These are phyloP conservation scores for Pachypanchax playfairii DNA, from an alignment of 2,113 vertebrate genomes.

Conservation along the genomic window DNA sequence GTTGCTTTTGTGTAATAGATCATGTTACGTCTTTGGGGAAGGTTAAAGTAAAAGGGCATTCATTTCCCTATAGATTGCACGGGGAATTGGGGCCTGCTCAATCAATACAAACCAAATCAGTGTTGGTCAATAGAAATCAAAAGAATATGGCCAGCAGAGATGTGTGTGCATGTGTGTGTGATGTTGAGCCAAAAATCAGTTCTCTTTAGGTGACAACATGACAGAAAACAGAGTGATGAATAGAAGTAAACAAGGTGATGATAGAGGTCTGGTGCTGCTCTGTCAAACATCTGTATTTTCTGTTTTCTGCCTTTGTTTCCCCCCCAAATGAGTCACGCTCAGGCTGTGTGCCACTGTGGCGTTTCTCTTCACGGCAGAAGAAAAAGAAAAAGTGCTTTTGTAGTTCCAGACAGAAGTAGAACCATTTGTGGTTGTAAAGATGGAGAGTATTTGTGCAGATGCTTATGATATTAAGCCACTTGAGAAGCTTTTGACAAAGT, in stretches of 20 bases:
- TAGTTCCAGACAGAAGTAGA: conserved; percentile 20
- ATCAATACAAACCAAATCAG: conserved; percentile 77
- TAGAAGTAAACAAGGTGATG: conserved; percentile 29
- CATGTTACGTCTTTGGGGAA: conserved; percentile 57
- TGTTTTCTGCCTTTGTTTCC: conserved; percentile 26
- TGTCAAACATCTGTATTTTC: conserved; percentile 35
- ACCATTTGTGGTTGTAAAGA: conserved; percentile 47
- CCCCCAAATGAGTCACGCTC: conserved; percentile 23
- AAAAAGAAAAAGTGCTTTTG: conserved; percentile 28
- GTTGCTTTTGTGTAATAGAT: conserved; percentile 50
- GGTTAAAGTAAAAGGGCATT: conserved; percentile 70
- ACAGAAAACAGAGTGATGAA: conserved; percentile 15
- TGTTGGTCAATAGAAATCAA: conserved; percentile 67
- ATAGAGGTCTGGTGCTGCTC: conserved; percentile 16
- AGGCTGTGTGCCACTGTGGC: conserved; percentile 20
- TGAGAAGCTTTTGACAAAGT: conserved; percentile 42
- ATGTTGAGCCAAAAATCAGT: conserved; percentile 12
- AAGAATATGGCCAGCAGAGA: conserved; percentile 40
- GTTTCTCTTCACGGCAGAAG: conserved; percentile 24
- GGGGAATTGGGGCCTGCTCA: conserved; percentile 58
- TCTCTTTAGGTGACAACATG: conserved; percentile 8
- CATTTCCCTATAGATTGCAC: conserved; percentile 67
- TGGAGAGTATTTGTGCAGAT: conserved; percentile 58
- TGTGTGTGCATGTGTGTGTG: conserved; percentile 3
- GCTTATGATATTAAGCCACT: conserved; percentile 58